Evolutionary conservation across 2,888 invertebrate species (phyloP).

Genomic region (Euplagia quadripunctaria): DNA sequence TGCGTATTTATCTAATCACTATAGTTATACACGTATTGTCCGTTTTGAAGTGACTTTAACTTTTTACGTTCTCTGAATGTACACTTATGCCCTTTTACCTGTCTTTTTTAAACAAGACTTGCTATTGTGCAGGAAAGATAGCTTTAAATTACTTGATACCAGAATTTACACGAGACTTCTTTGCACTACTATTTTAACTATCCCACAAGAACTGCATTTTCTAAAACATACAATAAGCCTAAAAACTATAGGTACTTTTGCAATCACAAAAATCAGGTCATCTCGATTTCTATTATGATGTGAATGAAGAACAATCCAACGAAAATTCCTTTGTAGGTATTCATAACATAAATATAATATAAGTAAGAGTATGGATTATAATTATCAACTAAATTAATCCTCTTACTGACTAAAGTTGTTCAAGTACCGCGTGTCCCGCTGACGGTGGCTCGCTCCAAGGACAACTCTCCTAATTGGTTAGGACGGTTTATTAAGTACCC

Average conservation of each 20-base stretch:
- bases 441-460: neutral
- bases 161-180: too few relatives aligned
- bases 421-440: neutral
- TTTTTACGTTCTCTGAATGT: too few relatives aligned
- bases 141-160: too few relatives aligned
- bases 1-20: neutral
- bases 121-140: too few relatives aligned
- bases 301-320: neutral
- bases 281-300: neutral
- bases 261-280: neutral
- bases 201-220: neutral
- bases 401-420: neutral
- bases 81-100: too few relatives aligned
- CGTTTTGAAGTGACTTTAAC: neutral
- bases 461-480: constrained; percentile 65
- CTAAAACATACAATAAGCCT: too few relatives aligned
- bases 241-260: too few relatives aligned
- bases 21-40: neutral
- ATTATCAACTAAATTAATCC: neutral
- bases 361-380: neutral
- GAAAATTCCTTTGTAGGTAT: neutral
- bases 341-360: neutral
- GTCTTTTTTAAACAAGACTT: too few relatives aligned
- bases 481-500: constrained; percentile 64
- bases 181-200: neutral